Percentiles rank a stretch among this genome's conserved stretches.
These are phyloP conservation scores for Helobdella robusta DNA, from an alignment of 2,888 invertebrate species.

Conservation along the genomic window DNA sequence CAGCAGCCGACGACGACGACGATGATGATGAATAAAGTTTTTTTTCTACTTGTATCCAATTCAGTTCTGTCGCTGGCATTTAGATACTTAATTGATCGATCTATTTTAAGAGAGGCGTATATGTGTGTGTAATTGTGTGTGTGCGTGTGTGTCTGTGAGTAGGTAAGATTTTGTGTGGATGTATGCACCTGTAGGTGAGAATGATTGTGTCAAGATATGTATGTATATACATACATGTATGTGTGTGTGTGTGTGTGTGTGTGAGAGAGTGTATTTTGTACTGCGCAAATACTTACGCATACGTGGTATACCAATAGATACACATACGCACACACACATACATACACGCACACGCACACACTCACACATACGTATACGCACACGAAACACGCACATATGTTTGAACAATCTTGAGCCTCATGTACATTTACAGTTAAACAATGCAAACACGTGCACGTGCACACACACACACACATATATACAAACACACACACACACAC, in stretches of 20 bases:
- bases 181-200: too few species aligned
- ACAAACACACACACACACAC: background rate
- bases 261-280: too few species aligned
- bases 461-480: background rate
- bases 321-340: background rate
- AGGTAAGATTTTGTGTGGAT: too few species aligned
- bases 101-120: background rate
- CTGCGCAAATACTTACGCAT: too few species aligned
- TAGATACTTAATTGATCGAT: background rate
- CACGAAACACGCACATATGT: background rate
- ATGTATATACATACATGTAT: too few species aligned
- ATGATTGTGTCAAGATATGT: too few species aligned
- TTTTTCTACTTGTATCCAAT: background rate
- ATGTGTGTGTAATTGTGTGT: slow-evolving; percentile 4
- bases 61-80: background rate
- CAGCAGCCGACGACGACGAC: background rate
- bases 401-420: too few species aligned
- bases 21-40: background rate
- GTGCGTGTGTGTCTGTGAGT: too few species aligned
- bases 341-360: slow-evolving; percentile 3
- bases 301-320: background rate
- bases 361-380: background rate
- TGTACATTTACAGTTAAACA: too few species aligned
- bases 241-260: too few species aligned
- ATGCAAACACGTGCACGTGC: too few species aligned